Conservation (phyloP, 1,140 invertebrate genomes). For the Zaprionus davidi region DNA sequence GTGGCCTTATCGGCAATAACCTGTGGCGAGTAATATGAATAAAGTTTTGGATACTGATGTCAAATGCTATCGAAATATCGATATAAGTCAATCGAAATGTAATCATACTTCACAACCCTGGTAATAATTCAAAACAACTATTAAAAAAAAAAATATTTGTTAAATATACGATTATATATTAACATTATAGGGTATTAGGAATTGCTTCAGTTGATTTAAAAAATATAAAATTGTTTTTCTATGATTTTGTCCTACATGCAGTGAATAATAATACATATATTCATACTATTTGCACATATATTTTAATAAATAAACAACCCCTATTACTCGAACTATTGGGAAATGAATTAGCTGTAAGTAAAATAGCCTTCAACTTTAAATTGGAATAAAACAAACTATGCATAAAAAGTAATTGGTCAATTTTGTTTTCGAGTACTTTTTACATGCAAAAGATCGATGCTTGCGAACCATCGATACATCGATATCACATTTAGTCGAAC, state of each 20-base stretch:
- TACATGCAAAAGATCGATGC: background rate
- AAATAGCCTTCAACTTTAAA: no score
- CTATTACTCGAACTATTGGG: no score
- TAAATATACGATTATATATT: background rate
- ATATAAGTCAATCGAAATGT: background rate
- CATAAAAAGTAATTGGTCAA: background rate
- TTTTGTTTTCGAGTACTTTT: background rate
- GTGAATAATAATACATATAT: no score
- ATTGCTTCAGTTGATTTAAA: background rate
- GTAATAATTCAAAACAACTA: background rate
- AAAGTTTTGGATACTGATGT: constrained; percentile 12
- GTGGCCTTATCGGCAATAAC: constrained; percentile 79
- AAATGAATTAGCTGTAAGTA: no score
- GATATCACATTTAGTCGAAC: background rate
- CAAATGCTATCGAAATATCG: constrained; percentile 3
- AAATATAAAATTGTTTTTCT: no score
- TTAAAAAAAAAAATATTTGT: no score
- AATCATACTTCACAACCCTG: background rate
- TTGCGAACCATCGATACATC: background rate
- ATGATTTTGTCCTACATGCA: no score
- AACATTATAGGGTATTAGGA: background rate
- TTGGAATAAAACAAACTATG: background rate
- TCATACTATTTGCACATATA: no score
- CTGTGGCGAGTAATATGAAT: constrained; percentile 28
- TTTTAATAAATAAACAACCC: no score